phyloP scores from a whole-genome alignment of 2,888 invertebrate genomes.

The Gerosis bhagava region DNA sequence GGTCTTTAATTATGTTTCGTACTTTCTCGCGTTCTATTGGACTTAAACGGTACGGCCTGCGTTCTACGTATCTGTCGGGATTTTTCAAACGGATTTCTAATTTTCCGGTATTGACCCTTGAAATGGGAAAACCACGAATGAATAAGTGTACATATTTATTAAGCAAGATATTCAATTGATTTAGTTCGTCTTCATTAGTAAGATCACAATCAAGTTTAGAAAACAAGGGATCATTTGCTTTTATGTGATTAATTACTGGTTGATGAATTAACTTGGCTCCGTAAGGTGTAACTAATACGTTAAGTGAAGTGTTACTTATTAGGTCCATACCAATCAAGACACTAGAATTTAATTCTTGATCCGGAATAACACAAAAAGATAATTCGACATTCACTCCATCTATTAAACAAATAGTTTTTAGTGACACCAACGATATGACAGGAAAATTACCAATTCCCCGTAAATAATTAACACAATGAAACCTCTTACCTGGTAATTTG shows the following conservation, averaged over 20 bases:
- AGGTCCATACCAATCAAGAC: constrained; percentile 27
- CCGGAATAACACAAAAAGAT: too few relatives aligned
- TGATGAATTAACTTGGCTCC: constrained; percentile 10
- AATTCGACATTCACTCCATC: too few relatives aligned
- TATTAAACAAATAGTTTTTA: too few relatives aligned
- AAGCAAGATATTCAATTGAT: constrained; percentile 22
- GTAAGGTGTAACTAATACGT: constrained; percentile 6
- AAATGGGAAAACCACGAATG: constrained; percentile 33
- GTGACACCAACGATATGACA: too few relatives aligned
- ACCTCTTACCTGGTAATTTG: constrained; percentile 37
- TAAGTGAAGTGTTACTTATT: constrained; percentile 11
- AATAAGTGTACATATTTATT: constrained; percentile 38
- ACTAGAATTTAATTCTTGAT: too few relatives aligned
- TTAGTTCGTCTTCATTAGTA: constrained; percentile 11
- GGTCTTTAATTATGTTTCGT: constrained; percentile 33
- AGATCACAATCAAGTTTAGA: constrained; percentile 24
- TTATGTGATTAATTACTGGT: constrained; percentile 3
- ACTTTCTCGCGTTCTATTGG: constrained; percentile 41
- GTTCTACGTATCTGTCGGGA: constrained; percentile 35
- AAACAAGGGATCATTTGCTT: background rate
- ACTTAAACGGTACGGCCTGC: constrained; percentile 40
- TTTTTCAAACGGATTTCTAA: constrained; percentile 37
- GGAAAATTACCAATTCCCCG: too few relatives aligned
- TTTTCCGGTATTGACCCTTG: constrained; percentile 39
- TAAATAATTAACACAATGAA: too few relatives aligned